These are phyloP conservation scores for Vannuccia rotundouncinata DNA, from an alignment of 2,888 invertebrate species.

Conservation along the genomic window DNA sequence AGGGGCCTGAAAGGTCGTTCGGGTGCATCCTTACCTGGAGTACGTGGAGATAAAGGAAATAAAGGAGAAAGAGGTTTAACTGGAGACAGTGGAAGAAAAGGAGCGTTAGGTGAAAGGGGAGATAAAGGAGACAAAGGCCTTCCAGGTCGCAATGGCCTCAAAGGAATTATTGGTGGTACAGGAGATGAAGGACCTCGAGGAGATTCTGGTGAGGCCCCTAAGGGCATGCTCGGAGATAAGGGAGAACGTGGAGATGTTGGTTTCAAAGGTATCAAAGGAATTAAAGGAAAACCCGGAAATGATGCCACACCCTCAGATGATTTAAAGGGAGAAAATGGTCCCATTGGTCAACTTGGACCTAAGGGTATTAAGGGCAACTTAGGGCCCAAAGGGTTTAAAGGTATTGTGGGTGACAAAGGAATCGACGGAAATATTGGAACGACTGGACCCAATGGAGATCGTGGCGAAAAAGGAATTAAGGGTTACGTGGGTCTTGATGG, in stretches of 20 bases:
- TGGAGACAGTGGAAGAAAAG: slow-evolving; percentile 2
- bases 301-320: slow-evolving; percentile 18
- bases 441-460: not conserved
- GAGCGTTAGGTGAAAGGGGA: slow-evolving; percentile 8
- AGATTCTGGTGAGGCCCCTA: slow-evolving; percentile 21
- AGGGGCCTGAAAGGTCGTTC: not conserved
- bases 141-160: slow-evolving; percentile 4
- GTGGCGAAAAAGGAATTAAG: not conserved
- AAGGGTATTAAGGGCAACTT: not conserved
- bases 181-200: slow-evolving; percentile 24
- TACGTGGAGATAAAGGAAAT: slow-evolving; percentile 25
- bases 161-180: not conserved
- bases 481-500: not conserved
- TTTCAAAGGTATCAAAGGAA: not conserved
- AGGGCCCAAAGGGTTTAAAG: slow-evolving; percentile 8
- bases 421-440: slow-evolving; percentile 22
- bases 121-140: slow-evolving; percentile 29
- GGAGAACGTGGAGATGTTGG: slow-evolving; percentile 19
- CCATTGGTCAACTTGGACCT: slow-evolving; percentile 19
- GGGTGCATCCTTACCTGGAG: not conserved
- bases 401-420: slow-evolving; percentile 31
- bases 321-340: slow-evolving; percentile 20
- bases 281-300: not conserved
- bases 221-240: not conserved
- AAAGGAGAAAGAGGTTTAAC: slow-evolving; percentile 25